Base-by-base conservation (phyloP, 2,888 invertebrate species). In the Crematogaster levior region DNA sequence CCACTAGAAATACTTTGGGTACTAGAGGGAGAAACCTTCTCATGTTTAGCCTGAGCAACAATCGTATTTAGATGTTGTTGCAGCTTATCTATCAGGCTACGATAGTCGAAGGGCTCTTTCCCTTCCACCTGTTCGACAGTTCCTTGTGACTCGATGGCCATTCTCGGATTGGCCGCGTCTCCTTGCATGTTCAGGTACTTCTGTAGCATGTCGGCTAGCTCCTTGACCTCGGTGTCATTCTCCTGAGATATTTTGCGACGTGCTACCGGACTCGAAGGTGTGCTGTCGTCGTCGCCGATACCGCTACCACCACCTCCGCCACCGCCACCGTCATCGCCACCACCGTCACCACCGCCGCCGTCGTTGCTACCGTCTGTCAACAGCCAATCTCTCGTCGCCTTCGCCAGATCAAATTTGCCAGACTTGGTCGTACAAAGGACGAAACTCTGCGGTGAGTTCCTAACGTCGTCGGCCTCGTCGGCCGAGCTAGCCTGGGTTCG, bases 341-440 rank as follows among this genome's bases (percentile, higher is more conserved):
- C 84, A 4, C n/a, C 51, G 21, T 21, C 21, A 7, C 51, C 9
- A 9, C 51, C 53, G 5, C 48, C 48, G 1, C 37, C 48, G 18
- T 15, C 40, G 18, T 18, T 43, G 40, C 21, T 83, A 30, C 89
- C 84, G 15, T 85, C 84, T 5, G 93, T 87, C 77, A 96, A 95
- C 72, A 97, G 95, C 94, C 97, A 97, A 88, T 97, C 97, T 84
- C 96, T 95, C 86, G 96, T 96, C 85, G 97, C 95, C 93, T 96
- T 96, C 43, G 96, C 96, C 65, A 97, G 95, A 90, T 97, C 97
- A 88, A 97, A 96, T 89, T 96, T 95, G 7, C 97, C 97, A 5
- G 96, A 95, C 1, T 96, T 95, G 61, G 95, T 95, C 87, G 95
- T 95, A n/a, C 94, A 93, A 86, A 93, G 93, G 27, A 92, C 83